These are phyloP conservation scores for Centropyge bicolor DNA, from an alignment of 2,797 vertebrate species.

Conservation along the genomic window DNA sequence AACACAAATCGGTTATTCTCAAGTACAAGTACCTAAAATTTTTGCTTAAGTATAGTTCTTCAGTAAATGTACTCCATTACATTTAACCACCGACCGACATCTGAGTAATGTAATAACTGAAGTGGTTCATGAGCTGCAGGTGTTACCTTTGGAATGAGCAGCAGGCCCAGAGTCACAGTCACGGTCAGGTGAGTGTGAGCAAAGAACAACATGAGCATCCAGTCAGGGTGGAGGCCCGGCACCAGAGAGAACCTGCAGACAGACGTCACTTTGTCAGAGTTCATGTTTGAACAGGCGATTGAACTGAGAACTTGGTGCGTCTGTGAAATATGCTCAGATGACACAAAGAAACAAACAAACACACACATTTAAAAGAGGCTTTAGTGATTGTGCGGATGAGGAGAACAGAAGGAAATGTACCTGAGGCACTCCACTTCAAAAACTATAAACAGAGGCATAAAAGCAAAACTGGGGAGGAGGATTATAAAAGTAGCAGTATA, in stretches of 20 bases:
- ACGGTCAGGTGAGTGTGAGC: constrained; percentile 97
- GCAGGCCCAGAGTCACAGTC: constrained; percentile 93
- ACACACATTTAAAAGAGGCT: constrained; percentile 16
- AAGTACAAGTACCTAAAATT: neutral
- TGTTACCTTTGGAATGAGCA: constrained; percentile 96
- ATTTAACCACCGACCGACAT: constrained; percentile 1
- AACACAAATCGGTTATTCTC: neutral
- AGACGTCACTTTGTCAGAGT: constrained; percentile 17
- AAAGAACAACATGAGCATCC: constrained; percentile 97
- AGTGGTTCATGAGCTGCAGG: neutral
- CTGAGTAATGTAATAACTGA: neutral
- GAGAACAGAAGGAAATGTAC: constrained; percentile 27
- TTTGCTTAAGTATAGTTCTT: neutral
- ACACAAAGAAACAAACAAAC: constrained; percentile 5
- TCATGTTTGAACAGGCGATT: neutral
- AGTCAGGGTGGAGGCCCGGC: constrained; percentile 94
- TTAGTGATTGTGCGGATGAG: constrained; percentile 18
- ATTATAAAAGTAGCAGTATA: constrained; percentile 16
- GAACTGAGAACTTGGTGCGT: neutral
- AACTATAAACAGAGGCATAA: constrained; percentile 26
- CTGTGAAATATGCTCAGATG: constrained; percentile 5
- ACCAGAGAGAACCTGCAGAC: constrained; percentile 92
- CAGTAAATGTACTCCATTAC: neutral
- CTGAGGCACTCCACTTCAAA: constrained; percentile 8
- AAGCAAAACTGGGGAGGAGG: constrained; percentile 12